These are phyloP conservation scores for Diadema setosum DNA, from an alignment of 35 echinoderm and acorn worm genomes.

Conservation along the genomic window DNA sequence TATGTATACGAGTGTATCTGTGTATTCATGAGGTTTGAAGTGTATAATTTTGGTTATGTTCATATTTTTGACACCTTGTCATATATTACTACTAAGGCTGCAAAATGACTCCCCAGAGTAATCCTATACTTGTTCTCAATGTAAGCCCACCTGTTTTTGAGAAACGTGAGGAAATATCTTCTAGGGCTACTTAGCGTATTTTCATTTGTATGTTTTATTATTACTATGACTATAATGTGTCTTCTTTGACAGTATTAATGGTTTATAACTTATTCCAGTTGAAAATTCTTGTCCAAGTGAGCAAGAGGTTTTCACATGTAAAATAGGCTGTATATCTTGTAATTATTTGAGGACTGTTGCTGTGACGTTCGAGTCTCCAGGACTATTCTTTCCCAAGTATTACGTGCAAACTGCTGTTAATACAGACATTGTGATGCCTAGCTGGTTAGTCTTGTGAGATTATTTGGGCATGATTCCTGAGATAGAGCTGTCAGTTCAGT, in stretches of 20 bases:
- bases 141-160: background rate
- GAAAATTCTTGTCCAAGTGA: background rate
- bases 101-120: background rate
- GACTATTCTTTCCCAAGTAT: background rate
- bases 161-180: background rate
- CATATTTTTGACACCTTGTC: background rate
- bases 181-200: background rate
- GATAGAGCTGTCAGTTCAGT: background rate
- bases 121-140: background rate
- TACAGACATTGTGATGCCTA: background rate
- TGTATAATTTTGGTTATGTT: background rate
- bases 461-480: background rate
- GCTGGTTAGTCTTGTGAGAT: background rate
- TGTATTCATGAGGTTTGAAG: background rate
- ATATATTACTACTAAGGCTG: background rate
- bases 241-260: background rate
- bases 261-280: background rate
- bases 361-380: no score
- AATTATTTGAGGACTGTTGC: no score
- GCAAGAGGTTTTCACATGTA: background rate
- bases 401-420: background rate
- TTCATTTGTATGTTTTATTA: background rate
- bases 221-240: background rate
- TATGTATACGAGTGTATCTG: background rate
- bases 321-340: conserved; percentile 3